Conservation (phyloP, 1,140 invertebrate species). For the Platorchestia sp. region DNA sequence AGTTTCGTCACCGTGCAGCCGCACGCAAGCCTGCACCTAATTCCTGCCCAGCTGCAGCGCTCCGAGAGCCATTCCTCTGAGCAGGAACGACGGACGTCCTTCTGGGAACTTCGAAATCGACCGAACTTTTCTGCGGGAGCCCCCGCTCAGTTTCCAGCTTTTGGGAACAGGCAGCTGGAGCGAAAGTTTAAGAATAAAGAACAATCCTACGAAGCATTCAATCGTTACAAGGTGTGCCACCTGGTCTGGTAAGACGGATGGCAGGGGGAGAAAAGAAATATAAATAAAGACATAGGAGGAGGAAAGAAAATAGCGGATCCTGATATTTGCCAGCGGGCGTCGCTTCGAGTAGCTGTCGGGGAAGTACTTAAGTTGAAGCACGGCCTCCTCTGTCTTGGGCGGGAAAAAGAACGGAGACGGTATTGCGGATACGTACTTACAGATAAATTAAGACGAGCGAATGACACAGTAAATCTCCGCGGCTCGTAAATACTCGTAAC, state of each 20-base stretch:
- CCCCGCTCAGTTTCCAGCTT: neutral
- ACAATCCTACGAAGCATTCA: neutral
- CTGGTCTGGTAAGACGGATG: neutral
- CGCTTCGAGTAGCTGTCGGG: constrained; percentile 27
- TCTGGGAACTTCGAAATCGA: neutral
- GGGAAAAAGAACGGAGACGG: neutral
- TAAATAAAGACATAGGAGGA: neutral
- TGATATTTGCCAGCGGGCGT: neutral
- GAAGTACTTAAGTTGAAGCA: constrained; percentile 21
- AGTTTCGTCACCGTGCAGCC: no score
- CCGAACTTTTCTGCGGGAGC: neutral
- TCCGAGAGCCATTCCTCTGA: neutral
- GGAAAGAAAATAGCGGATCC: neutral
- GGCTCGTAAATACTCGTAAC: neutral
- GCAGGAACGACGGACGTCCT: neutral
- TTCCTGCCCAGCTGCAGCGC: no score
- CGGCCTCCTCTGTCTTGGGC: neutral
- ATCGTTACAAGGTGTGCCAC: neutral
- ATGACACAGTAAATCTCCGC: neutral
- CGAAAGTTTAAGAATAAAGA: neutral
- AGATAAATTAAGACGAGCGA: neutral
- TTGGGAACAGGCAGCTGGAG: neutral
- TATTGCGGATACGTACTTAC: neutral
- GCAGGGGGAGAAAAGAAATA: neutral
- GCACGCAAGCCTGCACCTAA: no score